Evolutionary conservation across 2,888 invertebrate genomes (phyloP).

Genomic region (Ormia ochracea): DNA sequence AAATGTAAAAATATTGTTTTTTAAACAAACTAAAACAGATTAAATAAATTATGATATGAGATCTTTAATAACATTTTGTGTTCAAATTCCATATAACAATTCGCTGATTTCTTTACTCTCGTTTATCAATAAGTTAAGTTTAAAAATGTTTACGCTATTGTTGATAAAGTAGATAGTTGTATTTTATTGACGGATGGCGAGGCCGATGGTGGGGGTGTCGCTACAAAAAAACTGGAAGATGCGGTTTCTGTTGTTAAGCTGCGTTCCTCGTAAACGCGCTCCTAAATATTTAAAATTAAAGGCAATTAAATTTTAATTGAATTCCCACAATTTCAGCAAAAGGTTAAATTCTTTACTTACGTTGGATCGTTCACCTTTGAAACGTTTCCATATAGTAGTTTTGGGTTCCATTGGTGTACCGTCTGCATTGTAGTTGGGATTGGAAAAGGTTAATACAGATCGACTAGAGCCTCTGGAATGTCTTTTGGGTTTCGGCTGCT

Average conservation of each 20-base stretch:
- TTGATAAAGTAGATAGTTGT: conserved; percentile 74
- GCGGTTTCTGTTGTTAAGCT: conserved; percentile 76
- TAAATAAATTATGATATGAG: conserved; percentile 39
- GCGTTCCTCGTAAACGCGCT: conserved; percentile 76
- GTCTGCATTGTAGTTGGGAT: conserved; percentile 88
- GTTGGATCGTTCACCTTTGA: conserved; percentile 84
- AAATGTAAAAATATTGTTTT: background rate
- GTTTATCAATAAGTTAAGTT: background rate
- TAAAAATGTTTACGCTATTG: conserved; percentile 68
- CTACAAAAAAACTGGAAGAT: conserved; percentile 75
- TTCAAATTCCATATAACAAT: conserved; percentile 48
- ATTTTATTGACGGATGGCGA: conserved; percentile 75
- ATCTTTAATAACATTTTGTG: conserved; percentile 36
- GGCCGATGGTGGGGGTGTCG: conserved; percentile 76
- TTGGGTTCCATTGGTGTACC: conserved; percentile 77
- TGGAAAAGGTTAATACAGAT: conserved; percentile 89
- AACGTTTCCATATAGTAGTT: conserved; percentile 83
- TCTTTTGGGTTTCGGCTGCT: conserved; percentile 77
- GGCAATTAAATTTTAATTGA: too few species aligned
- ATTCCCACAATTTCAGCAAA: background rate
- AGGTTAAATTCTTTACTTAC: conserved; percentile 63
- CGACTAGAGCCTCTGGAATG: conserved; percentile 80
- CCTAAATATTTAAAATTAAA: conserved; percentile 66
- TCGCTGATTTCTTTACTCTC: conserved; percentile 15
- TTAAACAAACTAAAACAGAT: background rate